Conservation (phyloP, 2,113 vertebrate genomes). For the Antigone vipio region DNA sequence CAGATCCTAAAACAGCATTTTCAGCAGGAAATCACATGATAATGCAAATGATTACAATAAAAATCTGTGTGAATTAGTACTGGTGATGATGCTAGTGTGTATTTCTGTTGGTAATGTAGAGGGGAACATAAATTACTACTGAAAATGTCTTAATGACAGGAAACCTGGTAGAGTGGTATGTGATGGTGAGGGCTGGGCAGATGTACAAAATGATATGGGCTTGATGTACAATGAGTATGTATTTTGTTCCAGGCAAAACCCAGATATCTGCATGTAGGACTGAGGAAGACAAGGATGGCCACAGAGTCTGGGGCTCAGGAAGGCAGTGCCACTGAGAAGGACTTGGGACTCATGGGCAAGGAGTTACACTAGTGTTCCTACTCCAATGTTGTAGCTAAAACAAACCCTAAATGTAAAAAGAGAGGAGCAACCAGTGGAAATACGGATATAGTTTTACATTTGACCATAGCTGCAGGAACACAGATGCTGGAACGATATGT, state of each 20-base stretch:
- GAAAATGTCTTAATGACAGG: not conserved
- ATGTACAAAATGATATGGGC: not conserved
- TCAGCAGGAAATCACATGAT: not conserved
- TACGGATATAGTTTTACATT: not conserved
- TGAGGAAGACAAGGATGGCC: not conserved
- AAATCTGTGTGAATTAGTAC: not conserved
- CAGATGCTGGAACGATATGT: not conserved
- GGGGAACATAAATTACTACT: not conserved
- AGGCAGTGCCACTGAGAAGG: not conserved
- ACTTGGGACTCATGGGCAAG: not conserved
- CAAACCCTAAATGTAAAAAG: not conserved
- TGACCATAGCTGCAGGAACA: not conserved
- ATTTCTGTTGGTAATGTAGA: not conserved
- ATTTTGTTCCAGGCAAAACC: not conserved
- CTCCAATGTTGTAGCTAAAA: not conserved
- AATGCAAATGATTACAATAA: not conserved
- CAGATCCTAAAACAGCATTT: not conserved
- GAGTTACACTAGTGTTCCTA: not conserved
- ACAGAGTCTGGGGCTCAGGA: not conserved
- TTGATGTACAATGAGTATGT: not conserved
- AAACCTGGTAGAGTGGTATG: not conserved
- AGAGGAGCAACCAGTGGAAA: not conserved
- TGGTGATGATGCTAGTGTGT: not conserved
- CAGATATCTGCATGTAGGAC: not conserved
- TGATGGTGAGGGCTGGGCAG: not conserved